These are phyloP conservation scores for Epinephelus coioides DNA, from an alignment of 2,797 vertebrate genomes.

Conservation along the genomic window DNA sequence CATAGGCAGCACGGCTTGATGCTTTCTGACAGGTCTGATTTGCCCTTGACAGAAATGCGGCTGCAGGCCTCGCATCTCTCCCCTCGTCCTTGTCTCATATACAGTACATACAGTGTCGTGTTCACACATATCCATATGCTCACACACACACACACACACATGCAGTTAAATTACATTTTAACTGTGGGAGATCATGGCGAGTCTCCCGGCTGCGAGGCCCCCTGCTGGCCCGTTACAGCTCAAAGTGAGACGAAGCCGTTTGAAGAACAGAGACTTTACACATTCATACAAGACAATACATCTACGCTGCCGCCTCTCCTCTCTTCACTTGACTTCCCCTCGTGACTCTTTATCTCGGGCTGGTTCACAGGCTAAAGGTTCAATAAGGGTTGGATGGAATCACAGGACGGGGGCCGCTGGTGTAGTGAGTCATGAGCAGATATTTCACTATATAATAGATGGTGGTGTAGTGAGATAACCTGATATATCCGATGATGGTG, in stretches of 20 bases:
- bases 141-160: constrained; percentile 36
- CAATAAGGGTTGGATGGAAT: constrained; percentile 47
- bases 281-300: constrained; percentile 39
- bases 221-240: constrained; percentile 66
- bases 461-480: constrained; percentile 73
- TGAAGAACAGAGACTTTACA: constrained; percentile 68
- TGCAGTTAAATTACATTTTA: constrained; percentile 68
- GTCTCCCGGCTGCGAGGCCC: constrained; percentile 64
- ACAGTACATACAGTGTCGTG: constrained; percentile 41
- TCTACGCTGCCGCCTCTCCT: constrained; percentile 48
- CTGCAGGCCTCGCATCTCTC: constrained; percentile 65
- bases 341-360: constrained; percentile 67
- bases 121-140: constrained; percentile 43
- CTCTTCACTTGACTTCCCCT: constrained; percentile 54
- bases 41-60: constrained; percentile 82
- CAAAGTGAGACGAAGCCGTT: constrained; percentile 61
- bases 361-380: constrained; percentile 64
- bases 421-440: constrained; percentile 63
- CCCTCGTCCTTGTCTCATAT: constrained; percentile 68
- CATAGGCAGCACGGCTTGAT: constrained; percentile 84
- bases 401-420: constrained; percentile 36
- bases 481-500: constrained; percentile 71
- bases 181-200: constrained; percentile 46
- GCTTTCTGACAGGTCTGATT: constrained; percentile 86
- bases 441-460: constrained; percentile 74